Base-by-base conservation (phyloP, 2,888 invertebrate species). In the Malthinus seriepunctatus region DNA sequence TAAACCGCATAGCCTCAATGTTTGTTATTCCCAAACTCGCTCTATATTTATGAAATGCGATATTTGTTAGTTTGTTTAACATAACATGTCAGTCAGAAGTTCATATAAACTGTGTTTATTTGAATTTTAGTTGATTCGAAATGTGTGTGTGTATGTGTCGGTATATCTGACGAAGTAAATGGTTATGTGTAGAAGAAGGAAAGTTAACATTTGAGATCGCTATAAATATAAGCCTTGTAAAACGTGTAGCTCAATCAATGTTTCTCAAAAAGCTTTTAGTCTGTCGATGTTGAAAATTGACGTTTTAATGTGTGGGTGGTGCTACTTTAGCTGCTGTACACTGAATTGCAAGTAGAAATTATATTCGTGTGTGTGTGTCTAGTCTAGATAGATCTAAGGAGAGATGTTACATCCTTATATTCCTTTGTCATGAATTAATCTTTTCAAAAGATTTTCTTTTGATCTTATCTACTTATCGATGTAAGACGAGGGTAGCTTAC, bases 11-110 rank as follows among this genome's bases (percentile, higher is more conserved):
- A 68, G 68, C 69, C 69, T 65, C 68, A 62, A 65, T 70, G 71
- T 71, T 71, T 71, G 66, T 69, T 71, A 70, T 70, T 71, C 69
- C 67, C 67, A 68, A 23, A 70, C 64, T 66, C 65, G 56, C 38
- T 49, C 54, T 37, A 35, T 60, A 70, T 71, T 71, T 71, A 69
- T 63, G 72, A 71, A 72, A 72, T 65, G 62, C 56, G 72, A 72
- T 71, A 72, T 71, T 70, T 68, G 71, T 73, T 68, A 71, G 73
- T 70, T 71, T 73, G 69, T 73, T 73, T 69, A 70, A 68, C 70
- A 66, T 68, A 67, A 68, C 67, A 66, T 70, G 68, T 70, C 70
- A 65, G 68, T 62, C 67, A 69, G 66, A 55, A 67, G 65, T 64
- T 69, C 66, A 60, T 67, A 60, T 57, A 63, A 60, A 58, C 51